Base-by-base conservation (phyloP, 2,888 invertebrate genomes). In the Tineola bisselliella region DNA sequence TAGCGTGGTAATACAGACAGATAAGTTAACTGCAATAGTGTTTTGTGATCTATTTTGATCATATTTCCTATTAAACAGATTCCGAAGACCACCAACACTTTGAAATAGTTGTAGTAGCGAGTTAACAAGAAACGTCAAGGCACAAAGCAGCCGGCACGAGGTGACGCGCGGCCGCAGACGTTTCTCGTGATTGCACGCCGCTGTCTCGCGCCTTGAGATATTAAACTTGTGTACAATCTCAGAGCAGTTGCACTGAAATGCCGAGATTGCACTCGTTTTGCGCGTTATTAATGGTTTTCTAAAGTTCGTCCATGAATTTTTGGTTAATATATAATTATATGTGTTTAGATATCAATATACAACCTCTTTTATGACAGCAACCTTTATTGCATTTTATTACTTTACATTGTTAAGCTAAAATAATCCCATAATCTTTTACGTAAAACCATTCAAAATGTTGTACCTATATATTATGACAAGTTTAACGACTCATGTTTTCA, bases 61-160 rank as follows among this genome's bases (percentile, higher is more conserved):
- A 38, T 38, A 38, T 38, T 38, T 10, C 38, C 1, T 38, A 38
- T 38, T 38, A 38, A 38, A 38, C 2, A 10, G 38, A 38, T 48
- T 17, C 15, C 48, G 15, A 48, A 48, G 17, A 48, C 48, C 48
- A 48, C 48, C 13, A 17, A 48, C 13, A 48, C 48, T 48, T 17
- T 58, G 33, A 58, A 58, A 58, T 58, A 31, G 33, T 58, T 31
- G 58, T 33, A 58, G 58, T 33, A 15, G 31, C 31, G 33, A 18
- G 75, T 73, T 81, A 84, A 84, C 81, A 83, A 86, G 84, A 83
- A 79, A 78, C 70, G 81, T 83, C 84, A 81, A 66, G 71, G 73
- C 74, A 78, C 76, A 77, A 75, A 76, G 77, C 77, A 74, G 74
- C 74, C 59, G 44, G 44, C 59, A 31, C 44, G 59, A 44, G 58